Evolutionary conservation across 2,888 invertebrate genomes (phyloP).

Genomic region (Tenthredo livida): DNA sequence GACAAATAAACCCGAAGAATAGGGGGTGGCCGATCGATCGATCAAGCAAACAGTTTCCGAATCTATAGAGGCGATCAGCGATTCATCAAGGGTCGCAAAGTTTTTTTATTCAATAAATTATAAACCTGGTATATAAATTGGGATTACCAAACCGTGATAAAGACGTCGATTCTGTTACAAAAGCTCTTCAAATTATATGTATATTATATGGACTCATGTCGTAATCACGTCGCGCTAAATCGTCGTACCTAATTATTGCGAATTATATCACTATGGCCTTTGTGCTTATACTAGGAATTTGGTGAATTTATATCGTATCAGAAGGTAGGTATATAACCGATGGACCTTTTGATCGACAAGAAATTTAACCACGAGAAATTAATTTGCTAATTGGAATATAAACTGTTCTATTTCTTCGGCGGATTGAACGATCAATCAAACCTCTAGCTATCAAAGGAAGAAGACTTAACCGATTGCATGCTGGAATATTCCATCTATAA

Average conservation of each 20-base stretch:
- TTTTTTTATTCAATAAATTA: background rate
- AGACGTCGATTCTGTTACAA: background rate
- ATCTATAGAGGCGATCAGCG: background rate
- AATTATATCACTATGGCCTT: background rate
- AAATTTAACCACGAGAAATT: background rate
- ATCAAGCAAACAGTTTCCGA: slow-evolving; percentile 11
- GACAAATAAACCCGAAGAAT: background rate
- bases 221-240: too few species aligned
- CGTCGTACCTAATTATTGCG: background rate
- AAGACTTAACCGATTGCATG: background rate
- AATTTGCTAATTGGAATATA: background rate
- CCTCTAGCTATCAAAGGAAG: background rate
- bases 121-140: background rate
- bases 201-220: too few species aligned
- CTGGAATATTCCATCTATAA: background rate
- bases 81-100: background rate
- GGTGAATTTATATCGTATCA: background rate
- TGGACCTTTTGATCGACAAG: background rate
- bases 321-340: background rate
- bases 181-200: background rate
- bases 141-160: background rate
- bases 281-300: background rate
- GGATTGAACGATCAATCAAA: background rate
- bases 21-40: background rate
- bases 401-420: background rate